Base-by-base conservation (phyloP, 2,888 invertebrate species). In the Leucania comma region DNA sequence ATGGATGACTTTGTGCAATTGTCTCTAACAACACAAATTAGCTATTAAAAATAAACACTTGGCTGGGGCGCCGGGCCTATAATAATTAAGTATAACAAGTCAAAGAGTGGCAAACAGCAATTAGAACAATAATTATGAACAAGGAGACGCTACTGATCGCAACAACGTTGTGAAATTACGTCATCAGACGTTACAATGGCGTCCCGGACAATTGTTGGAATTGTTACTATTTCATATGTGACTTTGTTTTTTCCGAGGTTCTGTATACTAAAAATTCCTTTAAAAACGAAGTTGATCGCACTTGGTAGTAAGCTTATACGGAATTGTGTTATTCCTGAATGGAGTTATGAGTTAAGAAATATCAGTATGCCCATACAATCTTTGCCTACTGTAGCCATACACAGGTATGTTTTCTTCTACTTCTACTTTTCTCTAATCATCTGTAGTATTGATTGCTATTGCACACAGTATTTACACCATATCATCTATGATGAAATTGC, bases 41-140 rank as follows among this genome's bases (percentile, higher is more conserved):
- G 46, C 67, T 62, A 67, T 58, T 68, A 62, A 46, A 70, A 73
- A 72, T 59, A 68, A 72, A 72, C 50, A 65, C 56, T 69, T 48
- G 58, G 29, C 68, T 48, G 56, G 71, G 63, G 50, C 70, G 56
- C 50, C 53, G 46, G 60, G 72, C 71, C 70, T 80, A 75, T 69
- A 80, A 78, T 76, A 81, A 81, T 84, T 70, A 82, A 80, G 68
- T 80, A 54, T 78, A 82, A 77, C 77, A 83, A 70, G 72, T 84
- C 38, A 79, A 79, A 82, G 65, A 78, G 63, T 61, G 67, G 74
- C 77, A 64, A 72, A 71, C 66, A 82, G 69, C 65, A 80, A 83
- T 83, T 85, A 83, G 61, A 67, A 63, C 73, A 72, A 71, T 78
- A 78, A 80, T 83, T 72, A 85, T 46, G 50, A 70, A 80, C 75